Evolutionary conservation across 2,888 invertebrate species (phyloP), one percentile per base, ranked within the genome.

Genomic region (Mylabris sibirica): DNA sequence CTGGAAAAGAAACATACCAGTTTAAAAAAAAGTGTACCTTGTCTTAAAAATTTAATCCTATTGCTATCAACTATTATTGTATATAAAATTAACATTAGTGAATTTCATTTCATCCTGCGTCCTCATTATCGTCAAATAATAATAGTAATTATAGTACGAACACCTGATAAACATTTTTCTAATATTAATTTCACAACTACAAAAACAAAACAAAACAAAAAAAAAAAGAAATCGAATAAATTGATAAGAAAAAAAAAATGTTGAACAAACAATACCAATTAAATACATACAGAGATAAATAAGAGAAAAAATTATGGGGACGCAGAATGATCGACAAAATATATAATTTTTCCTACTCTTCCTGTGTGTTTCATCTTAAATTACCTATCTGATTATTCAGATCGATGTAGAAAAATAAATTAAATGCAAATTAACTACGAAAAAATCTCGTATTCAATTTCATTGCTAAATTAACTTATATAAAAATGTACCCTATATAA

Each of bases 1-100:
- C 72, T 73, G 69, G 66, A 72, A 67, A 74, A 65, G 30, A 75
- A 74, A 73, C 71, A 73, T 69, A 70, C 72, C 71, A 72, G 63
- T 71, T 70, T 69, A 73, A 73, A 73, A 75, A 67, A 70, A 70
- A 67, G 60, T 67, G 63, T 60, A 44, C 17, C 20, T 63, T 14
- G 26, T 65, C 44, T 30, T 34, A 60, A 60, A 60, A 49, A 60
- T 60, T 60, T 26, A 20, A 64, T 67, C n/a, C 71, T 71, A 71
- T 68, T 71, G 66, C 71, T 71, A 69, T 64, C 38, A 63, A 61
- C 64, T 68, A 62, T 30, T 30, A 30, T 30, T 30, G 6, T 30
- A 6, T 6, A 8, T 66, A 34, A 61, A 68, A 63, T 71, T 38
- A 34, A 66, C 70, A 70, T 30, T 60, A 68, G 69, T 69, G 38